These are phyloP conservation scores for Microtus richardsoni DNA, from an alignment of 2,113 vertebrate genomes.

Conservation along the genomic window DNA sequence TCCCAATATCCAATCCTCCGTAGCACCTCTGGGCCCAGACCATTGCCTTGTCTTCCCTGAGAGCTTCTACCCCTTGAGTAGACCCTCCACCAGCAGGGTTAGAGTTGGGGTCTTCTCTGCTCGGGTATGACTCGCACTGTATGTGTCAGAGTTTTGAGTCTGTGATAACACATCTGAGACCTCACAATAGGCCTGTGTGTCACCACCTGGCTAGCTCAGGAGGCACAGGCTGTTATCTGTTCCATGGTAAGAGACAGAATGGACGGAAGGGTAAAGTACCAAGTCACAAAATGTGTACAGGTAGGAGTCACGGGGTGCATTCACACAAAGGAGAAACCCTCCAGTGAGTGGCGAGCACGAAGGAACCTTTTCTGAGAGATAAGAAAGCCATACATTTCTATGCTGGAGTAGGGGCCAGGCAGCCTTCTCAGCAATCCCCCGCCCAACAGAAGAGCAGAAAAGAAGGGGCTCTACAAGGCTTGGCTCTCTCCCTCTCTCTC, in stretches of 20 bases:
- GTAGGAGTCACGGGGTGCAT: not conserved
- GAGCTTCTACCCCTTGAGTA: not conserved
- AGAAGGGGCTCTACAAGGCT: constrained; percentile 49
- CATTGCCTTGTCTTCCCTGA: not conserved
- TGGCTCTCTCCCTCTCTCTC: not conserved
- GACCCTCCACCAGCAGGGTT: not conserved
- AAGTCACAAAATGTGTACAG: constrained; percentile 32
- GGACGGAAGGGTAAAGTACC: not conserved
- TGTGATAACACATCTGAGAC: not conserved
- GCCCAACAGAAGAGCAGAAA: constrained; percentile 33
- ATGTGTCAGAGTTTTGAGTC: not conserved
- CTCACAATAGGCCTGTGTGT: not conserved
- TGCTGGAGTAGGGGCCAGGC: not conserved
- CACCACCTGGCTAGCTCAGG: not conserved
- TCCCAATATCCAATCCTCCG: not conserved
- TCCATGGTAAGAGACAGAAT: not conserved
- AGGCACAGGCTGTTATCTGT: not conserved
- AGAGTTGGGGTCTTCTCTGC: not conserved
- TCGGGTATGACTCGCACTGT: not conserved
- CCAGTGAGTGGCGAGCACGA: not conserved
- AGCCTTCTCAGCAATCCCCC: not conserved
- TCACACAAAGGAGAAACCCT: not conserved
- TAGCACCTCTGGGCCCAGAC: not conserved
- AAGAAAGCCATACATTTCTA: not conserved
- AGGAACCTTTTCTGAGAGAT: constrained; percentile 17